These are phyloP conservation scores for Ectemnius lituratus DNA, from an alignment of 2,888 invertebrate genomes.

Conservation along the genomic window DNA sequence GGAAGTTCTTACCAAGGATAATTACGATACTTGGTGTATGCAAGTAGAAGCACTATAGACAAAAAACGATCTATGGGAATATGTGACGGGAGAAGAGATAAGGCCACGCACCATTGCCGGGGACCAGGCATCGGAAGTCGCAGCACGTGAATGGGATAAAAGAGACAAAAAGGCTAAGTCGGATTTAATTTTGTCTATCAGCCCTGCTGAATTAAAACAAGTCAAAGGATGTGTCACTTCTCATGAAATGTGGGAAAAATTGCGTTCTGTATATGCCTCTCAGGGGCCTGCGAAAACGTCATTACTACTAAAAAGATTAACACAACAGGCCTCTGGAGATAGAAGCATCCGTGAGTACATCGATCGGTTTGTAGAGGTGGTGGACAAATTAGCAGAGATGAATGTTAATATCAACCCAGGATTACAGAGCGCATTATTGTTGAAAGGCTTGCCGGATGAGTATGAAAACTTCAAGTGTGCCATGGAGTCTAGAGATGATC, in stretches of 20 bases:
- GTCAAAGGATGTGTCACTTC: slow-evolving; percentile 19
- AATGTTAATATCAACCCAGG: too few relatives aligned
- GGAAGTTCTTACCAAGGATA: neutral
- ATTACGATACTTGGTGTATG: slow-evolving; percentile 12
- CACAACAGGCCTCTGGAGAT: too few relatives aligned
- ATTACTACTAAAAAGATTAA: too few relatives aligned
- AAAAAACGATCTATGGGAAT: slow-evolving; percentile 20
- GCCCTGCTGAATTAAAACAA: slow-evolving; percentile 80
- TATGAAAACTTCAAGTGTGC: too few relatives aligned
- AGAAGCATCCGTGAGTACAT: too few relatives aligned
- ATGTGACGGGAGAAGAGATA: neutral
- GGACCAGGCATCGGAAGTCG: neutral
- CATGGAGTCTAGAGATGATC: too few relatives aligned
- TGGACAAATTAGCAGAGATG: too few relatives aligned
- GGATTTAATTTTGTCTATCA: slow-evolving; percentile 79
- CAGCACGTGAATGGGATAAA: neutral
- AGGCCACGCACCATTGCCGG: neutral
- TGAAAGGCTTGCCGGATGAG: too few relatives aligned
- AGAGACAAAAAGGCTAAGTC: slow-evolving; percentile 17
- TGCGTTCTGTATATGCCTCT: too few relatives aligned
- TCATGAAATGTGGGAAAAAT: slow-evolving; percentile 25
- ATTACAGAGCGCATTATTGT: too few relatives aligned
- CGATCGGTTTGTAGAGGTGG: too few relatives aligned
- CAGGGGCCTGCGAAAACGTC: too few relatives aligned
- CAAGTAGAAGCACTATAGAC: slow-evolving; percentile 15